A percentile compares a stretch with the other conserved stretches of the same genome.
Conservation (phyloP, 1,140 invertebrate species). For the Aphelenchoides avenae region DNA sequence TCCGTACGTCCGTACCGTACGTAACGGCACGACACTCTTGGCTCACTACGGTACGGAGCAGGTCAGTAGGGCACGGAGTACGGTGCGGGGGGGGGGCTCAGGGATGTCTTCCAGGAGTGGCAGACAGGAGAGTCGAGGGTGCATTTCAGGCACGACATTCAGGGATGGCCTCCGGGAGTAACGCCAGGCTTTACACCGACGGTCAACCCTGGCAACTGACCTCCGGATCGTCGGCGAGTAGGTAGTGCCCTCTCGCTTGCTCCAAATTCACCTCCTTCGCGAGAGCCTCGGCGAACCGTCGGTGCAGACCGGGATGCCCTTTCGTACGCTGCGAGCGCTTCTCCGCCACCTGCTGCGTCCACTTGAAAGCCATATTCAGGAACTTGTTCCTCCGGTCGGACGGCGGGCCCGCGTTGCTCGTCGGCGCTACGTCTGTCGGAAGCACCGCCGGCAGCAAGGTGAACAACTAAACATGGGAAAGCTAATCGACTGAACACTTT, state of each 20-base stretch:
- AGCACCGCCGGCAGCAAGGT: no score
- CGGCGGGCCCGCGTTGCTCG: background rate
- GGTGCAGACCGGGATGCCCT: background rate
- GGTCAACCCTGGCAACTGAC: no score
- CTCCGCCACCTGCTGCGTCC: constrained; percentile 1
- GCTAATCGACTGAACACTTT: background rate
- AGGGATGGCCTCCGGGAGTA: no score
- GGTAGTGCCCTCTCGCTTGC: constrained; percentile 4
- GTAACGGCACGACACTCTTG: no score
- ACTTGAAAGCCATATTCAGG: constrained; percentile 19
- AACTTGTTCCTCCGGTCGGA: constrained; percentile 5
- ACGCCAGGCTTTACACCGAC: no score
- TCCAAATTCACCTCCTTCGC: constrained; percentile 1
- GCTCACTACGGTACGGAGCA: no score
- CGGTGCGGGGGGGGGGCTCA: no score
- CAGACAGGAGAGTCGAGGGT: no score
- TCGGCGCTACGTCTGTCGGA: constrained; percentile 9
- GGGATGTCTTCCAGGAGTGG: no score
- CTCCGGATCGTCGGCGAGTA: constrained; percentile 4
- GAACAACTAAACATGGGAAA: background rate
- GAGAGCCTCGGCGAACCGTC: constrained; percentile 3
- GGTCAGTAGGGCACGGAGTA: no score
- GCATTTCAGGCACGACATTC: no score
- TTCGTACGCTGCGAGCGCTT: constrained; percentile 7
- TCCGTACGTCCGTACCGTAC: no score